Percentiles rank a stretch among this genome's conserved stretches.
Conservation (phyloP, 2,113 vertebrate genomes). For the Xenus cinereus region DNA sequence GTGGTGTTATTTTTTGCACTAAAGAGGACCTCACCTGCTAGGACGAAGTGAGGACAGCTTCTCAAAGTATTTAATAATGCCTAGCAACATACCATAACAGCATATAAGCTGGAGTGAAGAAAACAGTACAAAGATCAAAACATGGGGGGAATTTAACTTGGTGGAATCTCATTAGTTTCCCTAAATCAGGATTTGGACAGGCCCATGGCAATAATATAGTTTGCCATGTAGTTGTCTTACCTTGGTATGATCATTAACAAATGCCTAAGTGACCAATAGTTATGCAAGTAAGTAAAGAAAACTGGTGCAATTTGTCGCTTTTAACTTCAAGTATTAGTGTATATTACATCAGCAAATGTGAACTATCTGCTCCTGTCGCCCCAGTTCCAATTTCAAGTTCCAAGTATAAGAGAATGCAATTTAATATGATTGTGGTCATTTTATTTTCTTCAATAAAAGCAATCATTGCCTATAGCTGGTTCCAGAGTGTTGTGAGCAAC, state of each 20-base stretch:
- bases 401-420: conserved; percentile 4
- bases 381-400: conserved; percentile 21
- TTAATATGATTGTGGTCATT: conserved; percentile 33
- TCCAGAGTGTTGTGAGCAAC: background rate
- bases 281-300: background rate
- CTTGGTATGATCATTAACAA: background rate
- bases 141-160: background rate
- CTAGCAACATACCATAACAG: background rate
- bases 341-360: background rate
- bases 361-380: background rate
- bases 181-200: background rate
- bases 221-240: background rate
- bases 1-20: background rate
- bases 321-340: conserved; percentile 19
- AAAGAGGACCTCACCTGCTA: background rate
- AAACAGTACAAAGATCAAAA: background rate
- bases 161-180: background rate
- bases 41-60: background rate
- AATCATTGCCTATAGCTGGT: background rate
- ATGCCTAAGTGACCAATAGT: background rate
- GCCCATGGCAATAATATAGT: background rate
- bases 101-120: background rate
- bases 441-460: conserved; percentile 53
- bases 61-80: background rate
- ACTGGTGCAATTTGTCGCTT: background rate